These are phyloP conservation scores for Trichonephila clavipes DNA, from an alignment of 1,140 invertebrate species.

Conservation along the genomic window DNA sequence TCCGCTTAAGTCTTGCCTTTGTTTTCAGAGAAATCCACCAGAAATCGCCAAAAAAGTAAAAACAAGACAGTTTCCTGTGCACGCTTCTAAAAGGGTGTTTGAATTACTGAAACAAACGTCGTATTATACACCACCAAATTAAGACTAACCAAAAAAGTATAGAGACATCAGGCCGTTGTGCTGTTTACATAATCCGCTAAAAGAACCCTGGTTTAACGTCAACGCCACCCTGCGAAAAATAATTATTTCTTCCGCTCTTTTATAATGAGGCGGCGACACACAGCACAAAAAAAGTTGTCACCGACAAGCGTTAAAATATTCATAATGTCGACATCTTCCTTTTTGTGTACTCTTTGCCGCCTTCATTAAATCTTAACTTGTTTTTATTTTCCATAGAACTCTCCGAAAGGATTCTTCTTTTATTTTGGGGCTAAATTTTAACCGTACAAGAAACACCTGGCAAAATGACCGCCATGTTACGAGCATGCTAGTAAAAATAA, in stretches of 20 bases:
- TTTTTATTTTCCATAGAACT: conserved; percentile 18
- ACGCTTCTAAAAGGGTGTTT: background rate
- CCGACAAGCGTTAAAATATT: conserved; percentile 69
- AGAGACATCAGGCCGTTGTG: conserved; percentile 20
- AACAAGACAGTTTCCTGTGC: background rate
- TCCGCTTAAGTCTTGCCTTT: background rate
- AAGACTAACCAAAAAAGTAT: background rate
- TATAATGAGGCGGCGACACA: conserved; percentile 68
- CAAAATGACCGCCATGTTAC: conserved; percentile 9
- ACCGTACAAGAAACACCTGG: conserved; percentile 66
- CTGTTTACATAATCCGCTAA: conserved; percentile 59
- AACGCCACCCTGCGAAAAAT: conserved; percentile 51
- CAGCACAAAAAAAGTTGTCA: conserved; percentile 47
- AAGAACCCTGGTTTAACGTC: conserved; percentile 23
- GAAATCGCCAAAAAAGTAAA: background rate
- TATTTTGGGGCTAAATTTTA: conserved; percentile 30
- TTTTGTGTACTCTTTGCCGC: conserved; percentile 50
- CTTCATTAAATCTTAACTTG: conserved; percentile 65
- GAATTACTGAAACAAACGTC: conserved; percentile 11
- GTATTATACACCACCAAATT: conserved; percentile 38
- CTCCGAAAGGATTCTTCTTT: background rate
- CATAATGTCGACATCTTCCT: conserved; percentile 56
- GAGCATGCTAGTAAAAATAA: conserved; percentile 22
- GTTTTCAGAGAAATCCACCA: background rate
- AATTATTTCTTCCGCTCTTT: conserved; percentile 57